Base-by-base conservation (phyloP, 1,140 invertebrate species). In the Tetragnatha versicolor region DNA sequence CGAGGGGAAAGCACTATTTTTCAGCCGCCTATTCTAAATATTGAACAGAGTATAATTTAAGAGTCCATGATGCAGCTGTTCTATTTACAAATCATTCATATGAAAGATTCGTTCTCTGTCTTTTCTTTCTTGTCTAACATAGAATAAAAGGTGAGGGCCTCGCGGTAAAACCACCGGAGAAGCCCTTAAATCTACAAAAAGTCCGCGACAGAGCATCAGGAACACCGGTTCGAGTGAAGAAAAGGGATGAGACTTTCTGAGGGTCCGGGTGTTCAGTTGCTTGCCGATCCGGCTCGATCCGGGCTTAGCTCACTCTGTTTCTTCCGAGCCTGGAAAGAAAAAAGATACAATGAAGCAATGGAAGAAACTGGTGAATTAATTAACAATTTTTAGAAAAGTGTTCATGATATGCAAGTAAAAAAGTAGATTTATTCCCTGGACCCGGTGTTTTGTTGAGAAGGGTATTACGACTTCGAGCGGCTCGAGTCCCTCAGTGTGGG, bases 231-330 rank as follows among this genome's bases (percentile, higher is more conserved):
- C 27, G n/a, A 45, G n/a, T n/a, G 42, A 60, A n/a, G 25, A 60
- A 60, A 39, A 42, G n/a, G 6, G 35, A 47, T 17, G 9, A 22
- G 2, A 6, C 4, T 65, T 0, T 45, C 17, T 42, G 10, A n/a
- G n/a, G n/a, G n/a, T n/a, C n/a, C 5, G 3, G 29, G 27, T 60
- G 25, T 29, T 69, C 45, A 79, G 78, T 79, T 79, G 60, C 78
- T 79, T 9, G 68, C 78, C 12, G 78, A 79, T 20, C 78, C 78
- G 4, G 78, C 55, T 22, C 78, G 31, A 10, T 79, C 78, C 6
- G 78, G 78, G 35, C 78, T 79, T 73, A 79, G 20, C 60, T 79
- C 78, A 65, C 63, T 68, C 65, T 79, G 78, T 72, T 79, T 79
- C 37, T 79, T 72, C 58, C 66, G 66, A 72, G 58, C 68, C 78